Base-by-base conservation (phyloP, 2,113 vertebrate species). In the Ailurus styani region DNA sequence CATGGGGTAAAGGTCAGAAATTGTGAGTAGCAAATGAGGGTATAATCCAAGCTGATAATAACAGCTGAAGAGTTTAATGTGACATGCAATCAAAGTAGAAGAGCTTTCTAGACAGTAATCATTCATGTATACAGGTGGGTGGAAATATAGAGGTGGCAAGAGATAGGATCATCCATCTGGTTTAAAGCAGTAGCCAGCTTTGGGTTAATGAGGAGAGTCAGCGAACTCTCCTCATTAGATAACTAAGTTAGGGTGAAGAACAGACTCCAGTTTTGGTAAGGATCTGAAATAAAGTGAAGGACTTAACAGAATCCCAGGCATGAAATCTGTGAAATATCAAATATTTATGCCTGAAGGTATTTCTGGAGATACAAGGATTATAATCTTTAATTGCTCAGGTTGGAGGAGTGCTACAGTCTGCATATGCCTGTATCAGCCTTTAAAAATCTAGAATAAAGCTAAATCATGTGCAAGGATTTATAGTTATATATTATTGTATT, bases 11-110 rank as follows among this genome's bases (percentile, higher is more conserved):
- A 79, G 77, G 1, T 77, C 34, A 68, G 42, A 93, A 45, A 14
- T 4, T 18, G 5, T 45, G 52, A 11, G 5, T 6, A 72, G 5
- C 9, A 54, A 52, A 40, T 4, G 10, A 27, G 20, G 1, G 0
- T 55, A 47, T 29, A 50, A 6, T 52, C 13, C 21, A 55, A 12
- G 8, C 20, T 27, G 7, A 0, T 66, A 50, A 47, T 82, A 64
- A 47, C 15, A 47, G 34, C 34, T 29, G 57, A 23, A 87, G 15
- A 62, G 7, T 93, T 77, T 62, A 57, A 66, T 7, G 17, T 37
- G 29, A 29, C 27, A 47, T 72, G 5, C 52, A 37, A 3, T 62
- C 7, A 87, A 37, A 7, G 25, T 37, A 82, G 31, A 77, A 90
- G 34, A 79, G 11, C 7, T 11, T 62, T 73, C 25, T 40, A 62